phyloP scores from a whole-genome alignment of 2,113 vertebrate genomes.

The Phrynocephalus versicolor region DNA sequence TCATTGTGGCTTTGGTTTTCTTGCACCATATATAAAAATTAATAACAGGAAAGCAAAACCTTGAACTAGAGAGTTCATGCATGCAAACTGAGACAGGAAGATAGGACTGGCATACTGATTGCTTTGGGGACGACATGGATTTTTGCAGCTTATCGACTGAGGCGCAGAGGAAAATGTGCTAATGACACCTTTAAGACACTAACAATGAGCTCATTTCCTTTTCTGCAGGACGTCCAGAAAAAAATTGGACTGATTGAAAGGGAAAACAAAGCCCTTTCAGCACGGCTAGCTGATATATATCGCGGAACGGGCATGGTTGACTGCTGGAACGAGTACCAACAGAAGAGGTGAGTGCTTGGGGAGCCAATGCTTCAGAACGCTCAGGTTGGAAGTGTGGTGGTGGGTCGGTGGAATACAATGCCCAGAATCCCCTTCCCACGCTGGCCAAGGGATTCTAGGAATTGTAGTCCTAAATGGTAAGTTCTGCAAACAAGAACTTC shows the following conservation, averaged over 20 bases:
- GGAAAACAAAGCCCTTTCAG: conserved; percentile 62
- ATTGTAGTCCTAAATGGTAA: no score
- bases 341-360: conserved; percentile 44
- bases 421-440: no score
- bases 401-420: no score
- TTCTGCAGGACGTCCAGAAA: conserved; percentile 64
- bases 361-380: background rate
- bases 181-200: background rate
- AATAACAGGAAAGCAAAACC: background rate
- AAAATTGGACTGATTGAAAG: conserved; percentile 61
- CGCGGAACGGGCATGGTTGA: conserved; percentile 52
- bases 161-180: background rate
- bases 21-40: background rate
- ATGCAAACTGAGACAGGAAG: no score
- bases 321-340: conserved; percentile 65
- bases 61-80: background rate
- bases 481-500: background rate
- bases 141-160: background rate
- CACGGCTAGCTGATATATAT: conserved; percentile 61
- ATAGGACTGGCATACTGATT: background rate
- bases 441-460: no score
- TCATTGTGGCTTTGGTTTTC: no score
- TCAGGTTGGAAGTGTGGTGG: no score
- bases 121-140: background rate
- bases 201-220: background rate